Conservation (phyloP, 2,888 invertebrate genomes). For the Spicauda simplicius region DNA sequence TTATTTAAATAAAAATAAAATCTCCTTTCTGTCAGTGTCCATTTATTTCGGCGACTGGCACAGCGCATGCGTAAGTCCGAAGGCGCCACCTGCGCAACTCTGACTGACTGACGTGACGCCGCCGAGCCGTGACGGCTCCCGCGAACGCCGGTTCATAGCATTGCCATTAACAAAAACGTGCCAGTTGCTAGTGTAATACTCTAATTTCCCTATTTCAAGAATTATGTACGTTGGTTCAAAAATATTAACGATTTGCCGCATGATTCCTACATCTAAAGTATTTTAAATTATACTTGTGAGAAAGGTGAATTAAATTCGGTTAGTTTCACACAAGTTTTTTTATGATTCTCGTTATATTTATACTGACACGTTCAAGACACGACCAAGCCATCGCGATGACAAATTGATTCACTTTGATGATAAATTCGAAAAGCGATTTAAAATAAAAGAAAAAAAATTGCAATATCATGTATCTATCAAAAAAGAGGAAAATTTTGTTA, state of each 20-base stretch:
- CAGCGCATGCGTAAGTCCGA: conserved; percentile 57
- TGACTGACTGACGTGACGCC: conserved; percentile 51
- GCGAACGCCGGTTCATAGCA: conserved; percentile 40
- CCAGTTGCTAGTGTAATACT: conserved; percentile 11
- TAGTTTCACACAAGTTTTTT: not conserved
- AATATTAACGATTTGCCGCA: not conserved
- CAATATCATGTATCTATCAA: conserved; percentile 75
- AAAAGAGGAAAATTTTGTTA: conserved; percentile 82
- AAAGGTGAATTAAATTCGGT: too few species aligned
- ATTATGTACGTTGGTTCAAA: not conserved
- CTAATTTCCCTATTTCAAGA: not conserved
- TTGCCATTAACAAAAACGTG: conserved; percentile 14
- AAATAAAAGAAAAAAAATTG: conserved; percentile 74
- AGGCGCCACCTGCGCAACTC: conserved; percentile 69
- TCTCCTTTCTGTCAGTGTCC: conserved; percentile 66
- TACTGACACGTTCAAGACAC: conserved; percentile 21
- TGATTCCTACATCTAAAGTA: not conserved
- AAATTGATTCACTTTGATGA: conserved; percentile 59
- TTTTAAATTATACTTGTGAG: not conserved
- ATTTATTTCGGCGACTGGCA: conserved; percentile 58
- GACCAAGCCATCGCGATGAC: conserved; percentile 72
- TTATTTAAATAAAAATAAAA: conserved; percentile 57
- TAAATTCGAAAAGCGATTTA: conserved; percentile 79
- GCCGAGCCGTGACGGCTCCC: conserved; percentile 46
- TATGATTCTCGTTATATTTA: conserved; percentile 3